Evolutionary conservation across 2,797 vertebrate species (phyloP), one percentile per base, ranked within the genome.

Genomic region (Lacerta viridis): DNA sequence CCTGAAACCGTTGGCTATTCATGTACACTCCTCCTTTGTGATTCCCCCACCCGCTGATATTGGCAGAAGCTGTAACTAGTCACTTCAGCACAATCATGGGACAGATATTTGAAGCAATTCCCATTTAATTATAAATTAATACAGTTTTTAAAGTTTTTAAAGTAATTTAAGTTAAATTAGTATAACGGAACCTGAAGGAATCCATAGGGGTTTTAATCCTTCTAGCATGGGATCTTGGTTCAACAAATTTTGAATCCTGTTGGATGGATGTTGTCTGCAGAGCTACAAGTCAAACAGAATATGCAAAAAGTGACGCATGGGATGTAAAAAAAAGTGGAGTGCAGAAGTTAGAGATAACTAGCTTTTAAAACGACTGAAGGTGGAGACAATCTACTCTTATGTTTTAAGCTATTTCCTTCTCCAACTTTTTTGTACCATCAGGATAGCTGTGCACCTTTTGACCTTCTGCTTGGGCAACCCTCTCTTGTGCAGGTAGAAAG

Each of bases 401-500:
- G 10, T 39, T 15, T 72, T 89, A 41, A 78, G 71, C 15, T 92
- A 69, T 75, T 66, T 66, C 33, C 43, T 88, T 91, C 84, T 86
- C 64, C 83, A 85, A 61, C 18, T 68, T 66, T 86, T 81, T 89
- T 80, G 25, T 75, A 41, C 10, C 18, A 84, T 20, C 46, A 1
- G 68, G 41, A 41, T 36, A 41, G 78, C 84, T 61, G 81, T 23
- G 74, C 68, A 77, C 64, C 90, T 66, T 86, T 86, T 89, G 90
- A 81, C 87, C 84, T 20, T 75, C 55, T 89, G 81, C 29, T 55
- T 25, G 6, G 79, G 68, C 41, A 88, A 64, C 7, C 68, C 84
- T 84, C 77, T 66, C 29, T 55, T 76, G 90, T 87, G 61, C 89
- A 90, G 85, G 64, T 83, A 92, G 90, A 90, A 88, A 92, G 84